phyloP scores from a whole-genome alignment of 2,797 vertebrate genomes.

The Bucorvus abyssinicus region DNA sequence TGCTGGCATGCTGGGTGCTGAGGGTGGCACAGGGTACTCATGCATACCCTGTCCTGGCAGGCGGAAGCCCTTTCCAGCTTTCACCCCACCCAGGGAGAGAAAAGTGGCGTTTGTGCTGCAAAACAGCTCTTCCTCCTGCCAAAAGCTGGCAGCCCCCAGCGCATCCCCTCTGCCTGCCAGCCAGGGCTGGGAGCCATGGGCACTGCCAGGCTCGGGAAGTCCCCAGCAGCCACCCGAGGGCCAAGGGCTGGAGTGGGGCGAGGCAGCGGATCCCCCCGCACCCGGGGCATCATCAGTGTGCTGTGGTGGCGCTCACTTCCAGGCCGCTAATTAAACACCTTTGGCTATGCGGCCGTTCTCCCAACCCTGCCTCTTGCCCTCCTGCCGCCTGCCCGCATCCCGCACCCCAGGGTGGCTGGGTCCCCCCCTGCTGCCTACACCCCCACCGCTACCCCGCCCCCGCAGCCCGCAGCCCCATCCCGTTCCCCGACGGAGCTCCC shows the following conservation, averaged over 20 bases:
- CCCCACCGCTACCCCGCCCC: background rate
- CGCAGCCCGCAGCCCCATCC: background rate
- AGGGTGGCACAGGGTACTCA: background rate
- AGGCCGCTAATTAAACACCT: background rate
- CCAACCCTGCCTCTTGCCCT: too few relatives aligned
- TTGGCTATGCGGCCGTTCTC: background rate
- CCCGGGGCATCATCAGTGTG: background rate
- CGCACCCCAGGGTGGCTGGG: background rate
- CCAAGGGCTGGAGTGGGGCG: background rate
- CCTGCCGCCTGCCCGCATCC: background rate
- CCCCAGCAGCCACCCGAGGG: background rate
- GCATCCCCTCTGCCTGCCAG: background rate
- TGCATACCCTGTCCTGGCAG: background rate
- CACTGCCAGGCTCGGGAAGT: constrained; percentile 4
- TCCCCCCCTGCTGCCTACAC: too few relatives aligned
- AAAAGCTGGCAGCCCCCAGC: background rate
- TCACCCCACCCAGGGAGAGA: background rate
- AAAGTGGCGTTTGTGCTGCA: background rate
- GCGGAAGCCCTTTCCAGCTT: background rate
- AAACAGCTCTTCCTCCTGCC: constrained; percentile 30
- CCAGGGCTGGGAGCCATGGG: background rate
- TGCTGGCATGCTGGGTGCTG: background rate
- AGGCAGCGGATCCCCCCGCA: background rate
- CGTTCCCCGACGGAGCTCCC: background rate
- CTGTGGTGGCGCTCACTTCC: background rate